A percentile compares a stretch with the other conserved stretches of the same genome.
These are phyloP conservation scores for Papilio demoleus DNA, from an alignment of 2,888 invertebrate species.

Conservation along the genomic window DNA sequence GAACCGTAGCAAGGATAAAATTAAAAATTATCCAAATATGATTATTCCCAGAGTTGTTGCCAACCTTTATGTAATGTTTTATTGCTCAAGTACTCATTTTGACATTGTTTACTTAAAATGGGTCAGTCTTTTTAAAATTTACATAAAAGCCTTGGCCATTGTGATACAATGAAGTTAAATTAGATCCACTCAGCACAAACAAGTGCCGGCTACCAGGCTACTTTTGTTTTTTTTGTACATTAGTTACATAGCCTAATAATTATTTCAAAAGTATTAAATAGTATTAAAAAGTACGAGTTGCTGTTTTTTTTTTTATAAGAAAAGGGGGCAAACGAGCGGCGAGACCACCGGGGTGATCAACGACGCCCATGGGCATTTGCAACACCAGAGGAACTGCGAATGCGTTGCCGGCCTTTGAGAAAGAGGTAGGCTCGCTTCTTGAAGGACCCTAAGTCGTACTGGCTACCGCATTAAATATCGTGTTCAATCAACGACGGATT, in stretches of 20 bases:
- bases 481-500: too few species aligned
- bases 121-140: slow-evolving; percentile 19
- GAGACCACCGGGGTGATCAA: too few species aligned
- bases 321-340: too few species aligned
- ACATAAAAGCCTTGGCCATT: slow-evolving; percentile 27
- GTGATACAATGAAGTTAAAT: slow-evolving; percentile 25
- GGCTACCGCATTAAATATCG: too few species aligned
- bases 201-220: neutral
- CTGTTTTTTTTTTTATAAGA: too few species aligned
- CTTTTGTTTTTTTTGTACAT: neutral
- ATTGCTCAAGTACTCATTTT: slow-evolving; percentile 28
- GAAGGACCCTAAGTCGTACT: too few species aligned
- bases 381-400: too few species aligned
- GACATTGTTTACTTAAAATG: slow-evolving; percentile 30
- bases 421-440: too few species aligned
- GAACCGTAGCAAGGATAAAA: neutral
- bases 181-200: slow-evolving; percentile 26
- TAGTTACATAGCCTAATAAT: neutral
- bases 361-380: too few species aligned
- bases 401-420: too few species aligned
- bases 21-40: neutral
- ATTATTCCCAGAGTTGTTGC: neutral
- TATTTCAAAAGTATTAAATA: neutral
- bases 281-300: too few species aligned
- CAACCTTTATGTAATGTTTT: slow-evolving; percentile 4